Evolutionary conservation across 2,797 vertebrate species (phyloP).

Genomic region (Eulemur coronatus): DNA sequence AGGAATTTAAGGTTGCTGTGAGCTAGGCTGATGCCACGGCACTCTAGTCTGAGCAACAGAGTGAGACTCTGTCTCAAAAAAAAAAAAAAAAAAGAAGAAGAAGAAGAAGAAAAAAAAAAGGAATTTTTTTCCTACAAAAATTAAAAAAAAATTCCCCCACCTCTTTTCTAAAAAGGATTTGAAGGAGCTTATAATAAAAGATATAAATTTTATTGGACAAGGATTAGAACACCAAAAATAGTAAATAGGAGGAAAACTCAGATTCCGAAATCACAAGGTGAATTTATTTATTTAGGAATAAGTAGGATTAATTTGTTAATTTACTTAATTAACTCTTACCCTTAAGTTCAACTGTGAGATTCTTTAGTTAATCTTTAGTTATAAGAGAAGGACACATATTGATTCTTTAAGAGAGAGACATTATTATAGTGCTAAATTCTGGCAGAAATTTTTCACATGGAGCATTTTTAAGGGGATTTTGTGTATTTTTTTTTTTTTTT

Average conservation of each 20-base stretch:
- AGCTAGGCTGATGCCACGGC: too few species aligned
- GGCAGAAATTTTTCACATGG: not conserved
- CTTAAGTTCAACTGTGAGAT: not conserved
- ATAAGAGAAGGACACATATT: not conserved
- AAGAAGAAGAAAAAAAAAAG: too few species aligned
- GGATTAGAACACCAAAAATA: not conserved
- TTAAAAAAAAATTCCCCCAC: not conserved
- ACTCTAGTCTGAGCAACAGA: too few species aligned
- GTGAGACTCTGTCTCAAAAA: too few species aligned
- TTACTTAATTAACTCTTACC: not conserved
- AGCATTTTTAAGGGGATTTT: not conserved
- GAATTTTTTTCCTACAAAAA: not conserved
- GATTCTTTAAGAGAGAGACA: not conserved
- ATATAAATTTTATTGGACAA: not conserved
- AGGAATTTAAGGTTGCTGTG: too few species aligned
- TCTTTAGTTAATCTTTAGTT: not conserved
- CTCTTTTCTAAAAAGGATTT: not conserved
- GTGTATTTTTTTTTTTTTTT: not conserved
- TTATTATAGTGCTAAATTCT: not conserved
- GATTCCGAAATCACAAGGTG: not conserved
- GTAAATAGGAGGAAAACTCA: not conserved
- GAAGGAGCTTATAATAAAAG: not conserved
- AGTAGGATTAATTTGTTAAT: not conserved
- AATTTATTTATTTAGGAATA: slow-evolving; percentile 22
- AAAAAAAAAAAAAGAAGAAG: too few species aligned